These are phyloP conservation scores for Coreoperca whiteheadi DNA, from an alignment of 2,113 vertebrate genomes.

Conservation along the genomic window DNA sequence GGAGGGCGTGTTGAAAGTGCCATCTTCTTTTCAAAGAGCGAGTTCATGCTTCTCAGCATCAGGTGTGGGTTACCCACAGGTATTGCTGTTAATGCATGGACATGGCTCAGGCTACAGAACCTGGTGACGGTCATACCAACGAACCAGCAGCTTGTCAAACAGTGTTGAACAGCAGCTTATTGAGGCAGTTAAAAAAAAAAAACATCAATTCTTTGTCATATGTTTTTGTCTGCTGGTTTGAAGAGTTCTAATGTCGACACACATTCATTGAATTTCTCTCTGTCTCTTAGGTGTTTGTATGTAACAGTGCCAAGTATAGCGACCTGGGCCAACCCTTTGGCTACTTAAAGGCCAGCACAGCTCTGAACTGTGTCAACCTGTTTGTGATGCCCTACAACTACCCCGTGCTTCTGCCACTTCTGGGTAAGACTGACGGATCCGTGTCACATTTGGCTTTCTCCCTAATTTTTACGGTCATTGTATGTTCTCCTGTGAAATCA, in stretches of 20 bases:
- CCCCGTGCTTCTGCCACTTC: constrained; percentile 94
- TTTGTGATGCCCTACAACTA: constrained; percentile 99
- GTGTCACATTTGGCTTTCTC: background rate
- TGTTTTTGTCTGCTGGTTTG: background rate
- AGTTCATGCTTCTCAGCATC: background rate
- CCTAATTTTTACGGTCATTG: background rate
- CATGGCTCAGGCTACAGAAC: background rate
- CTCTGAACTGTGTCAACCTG: constrained; percentile 96
- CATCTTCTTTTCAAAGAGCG: background rate
- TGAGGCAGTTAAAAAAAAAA: background rate
- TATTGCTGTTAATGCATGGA: background rate
- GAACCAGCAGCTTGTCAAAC: background rate
- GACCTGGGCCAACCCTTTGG: constrained; percentile 97
- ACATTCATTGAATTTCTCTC: background rate
- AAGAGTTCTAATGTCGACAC: background rate
- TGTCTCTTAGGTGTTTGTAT: constrained; percentile 91
- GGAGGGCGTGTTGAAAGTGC: constrained; percentile 7
- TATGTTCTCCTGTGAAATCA: background rate
- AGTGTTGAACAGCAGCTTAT: background rate
- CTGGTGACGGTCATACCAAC: background rate
- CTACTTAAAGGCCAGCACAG: constrained; percentile 98
- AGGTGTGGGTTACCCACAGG: background rate
- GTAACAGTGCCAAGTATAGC: constrained; percentile 98
- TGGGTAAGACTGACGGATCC: constrained; percentile 84
- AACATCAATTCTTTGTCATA: background rate